Evolutionary conservation across 2,888 invertebrate genomes (phyloP).

Genomic region (Agrochola litura): DNA sequence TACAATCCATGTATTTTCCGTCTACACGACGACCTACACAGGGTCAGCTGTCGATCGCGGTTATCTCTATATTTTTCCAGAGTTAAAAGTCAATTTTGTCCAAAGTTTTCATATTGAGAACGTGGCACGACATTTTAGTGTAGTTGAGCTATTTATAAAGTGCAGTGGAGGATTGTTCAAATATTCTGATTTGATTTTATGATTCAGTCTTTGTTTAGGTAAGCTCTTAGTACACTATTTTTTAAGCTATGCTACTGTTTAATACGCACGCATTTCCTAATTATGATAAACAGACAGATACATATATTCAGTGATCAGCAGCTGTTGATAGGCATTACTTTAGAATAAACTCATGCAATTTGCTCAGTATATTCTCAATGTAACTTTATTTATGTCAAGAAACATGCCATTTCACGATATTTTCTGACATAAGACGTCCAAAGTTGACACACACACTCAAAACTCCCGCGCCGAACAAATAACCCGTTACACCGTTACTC

Average conservation of each 20-base stretch:
- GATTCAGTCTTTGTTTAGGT: slow-evolving; percentile 52
- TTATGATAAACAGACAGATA: background rate
- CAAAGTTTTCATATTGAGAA: slow-evolving; percentile 26
- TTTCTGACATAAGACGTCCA: slow-evolving; percentile 21
- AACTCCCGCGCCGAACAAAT: slow-evolving; percentile 57
- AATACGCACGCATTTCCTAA: background rate
- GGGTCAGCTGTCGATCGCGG: slow-evolving; percentile 73
- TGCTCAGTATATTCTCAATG: background rate
- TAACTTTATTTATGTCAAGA: slow-evolving; percentile 3
- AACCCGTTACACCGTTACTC: slow-evolving; percentile 68
- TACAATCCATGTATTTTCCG: slow-evolving; percentile 71
- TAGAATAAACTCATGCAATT: background rate
- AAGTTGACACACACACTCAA: slow-evolving; percentile 37
- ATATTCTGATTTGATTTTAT: slow-evolving; percentile 43
- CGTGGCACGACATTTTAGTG: slow-evolving; percentile 42
- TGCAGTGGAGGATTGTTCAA: slow-evolving; percentile 60
- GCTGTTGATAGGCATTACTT: background rate
- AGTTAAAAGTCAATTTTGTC: slow-evolving; percentile 16
- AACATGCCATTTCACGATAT: slow-evolving; percentile 14
- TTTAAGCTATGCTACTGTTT: background rate
- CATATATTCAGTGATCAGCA: background rate
- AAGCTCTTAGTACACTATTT: slow-evolving; percentile 35
- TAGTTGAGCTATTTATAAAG: slow-evolving; percentile 53
- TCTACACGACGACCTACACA: slow-evolving; percentile 75
- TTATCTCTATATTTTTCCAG: slow-evolving; percentile 52